Evolutionary conservation across 2,888 invertebrate genomes (phyloP), one percentile per base, ranked within the genome.

Genomic region (Watsonalla binaria): DNA sequence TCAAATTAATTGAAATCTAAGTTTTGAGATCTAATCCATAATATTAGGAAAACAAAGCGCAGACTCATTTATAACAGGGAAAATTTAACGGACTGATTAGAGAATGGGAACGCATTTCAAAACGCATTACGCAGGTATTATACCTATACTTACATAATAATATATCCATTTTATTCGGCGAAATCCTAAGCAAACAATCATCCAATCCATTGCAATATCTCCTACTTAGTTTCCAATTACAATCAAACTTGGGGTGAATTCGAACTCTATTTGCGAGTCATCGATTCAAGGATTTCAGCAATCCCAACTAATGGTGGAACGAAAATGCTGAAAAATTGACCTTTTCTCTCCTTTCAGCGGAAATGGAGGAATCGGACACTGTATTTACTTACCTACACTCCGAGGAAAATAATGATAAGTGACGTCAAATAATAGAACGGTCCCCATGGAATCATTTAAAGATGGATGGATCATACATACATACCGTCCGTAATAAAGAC

Each of bases 181-280:
- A 47, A 60, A 61, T 61, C 64, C 64, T 65, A 60, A 66, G 63
- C 59, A 68, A 68, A 72, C 59, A 68, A 60, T 60, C 52, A 42
- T 57, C 59, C 58, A 39, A 53, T 59, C 59, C 62, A 64, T 66
- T 69, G 65, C 11, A 11, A 11, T 63, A 65, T 69, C 59, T 64
- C 68, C 57, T 69, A 67, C 71, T 73, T 70, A 65, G 59, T 72
- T 69, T 66, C 65, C 59, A 70, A 67, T 70, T 70, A 65, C 63
- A 63, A 67, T 67, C 65, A 66, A 69, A 71, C 58, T 68, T 71
- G 64, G 54, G 56, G 59, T 60, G 64, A 60, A 70, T 60, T 54
- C 56, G 53, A 61, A 70, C 63, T 66, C 65, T 74, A 72, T 75
- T 76, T 69, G 67, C 67, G 59, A 60, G 56, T 37, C 55, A 58